These are phyloP conservation scores for Halocynthia aurantium DNA, from an alignment of 23 tunicate species.

Conservation along the genomic window DNA sequence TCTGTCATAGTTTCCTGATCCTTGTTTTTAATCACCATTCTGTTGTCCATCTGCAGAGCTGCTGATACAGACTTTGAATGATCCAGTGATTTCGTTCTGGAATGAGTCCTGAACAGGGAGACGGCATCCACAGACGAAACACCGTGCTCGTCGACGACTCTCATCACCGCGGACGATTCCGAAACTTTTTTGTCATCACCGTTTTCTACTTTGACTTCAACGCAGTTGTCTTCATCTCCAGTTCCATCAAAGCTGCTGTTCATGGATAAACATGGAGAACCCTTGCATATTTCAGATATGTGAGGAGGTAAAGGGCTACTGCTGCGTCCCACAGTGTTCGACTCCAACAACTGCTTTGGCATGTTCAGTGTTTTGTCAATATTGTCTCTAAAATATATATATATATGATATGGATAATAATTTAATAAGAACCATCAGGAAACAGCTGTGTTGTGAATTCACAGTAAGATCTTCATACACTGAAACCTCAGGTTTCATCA, in stretches of 20 bases:
- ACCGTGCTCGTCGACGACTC: conserved; percentile 21
- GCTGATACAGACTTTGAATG: no score
- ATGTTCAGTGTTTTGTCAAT: conserved; percentile 1
- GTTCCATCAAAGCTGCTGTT: conserved; percentile 42
- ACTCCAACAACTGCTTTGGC: neutral
- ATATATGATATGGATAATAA: neutral
- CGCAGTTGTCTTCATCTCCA: neutral
- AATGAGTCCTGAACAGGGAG: conserved; percentile 20
- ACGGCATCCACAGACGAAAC: conserved; percentile 21
- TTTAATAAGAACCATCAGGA: no score
- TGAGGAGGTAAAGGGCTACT: conserved; percentile 4
- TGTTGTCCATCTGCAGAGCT: no score
- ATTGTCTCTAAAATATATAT: neutral
- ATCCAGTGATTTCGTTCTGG: conserved; percentile 3
- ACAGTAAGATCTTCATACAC: no score
- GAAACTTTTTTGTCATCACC: neutral
- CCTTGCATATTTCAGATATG: neutral
- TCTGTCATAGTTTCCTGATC: no score
- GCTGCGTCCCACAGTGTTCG: neutral
- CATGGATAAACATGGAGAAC: conserved; percentile 37
- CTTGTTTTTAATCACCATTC: no score
- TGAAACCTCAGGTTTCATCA: neutral
- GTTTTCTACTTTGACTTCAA: conserved; percentile 12
- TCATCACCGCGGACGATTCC: neutral
- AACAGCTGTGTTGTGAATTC: no score